Percentiles rank a stretch among this genome's conserved stretches.
phyloP scores from a whole-genome alignment of 1,140 invertebrate species.

The Drosophila lacteicornis region DNA sequence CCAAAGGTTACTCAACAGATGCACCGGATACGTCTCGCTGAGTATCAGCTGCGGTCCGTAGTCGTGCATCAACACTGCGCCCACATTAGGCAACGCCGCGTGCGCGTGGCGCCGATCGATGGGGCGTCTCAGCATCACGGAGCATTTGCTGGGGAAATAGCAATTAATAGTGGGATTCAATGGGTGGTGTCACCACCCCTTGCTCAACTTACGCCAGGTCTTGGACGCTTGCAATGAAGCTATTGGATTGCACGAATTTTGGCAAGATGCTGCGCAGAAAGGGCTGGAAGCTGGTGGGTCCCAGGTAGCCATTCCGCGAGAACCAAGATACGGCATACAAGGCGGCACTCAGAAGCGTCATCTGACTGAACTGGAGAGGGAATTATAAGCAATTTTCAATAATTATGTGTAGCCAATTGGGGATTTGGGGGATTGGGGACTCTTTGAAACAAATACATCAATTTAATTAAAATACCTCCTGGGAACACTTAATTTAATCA shows the following conservation, averaged over 20 bases:
- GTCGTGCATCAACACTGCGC: conserved; percentile 70
- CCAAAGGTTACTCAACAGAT: conserved; percentile 72
- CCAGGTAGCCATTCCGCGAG: conserved; percentile 40
- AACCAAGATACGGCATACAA: conserved; percentile 73
- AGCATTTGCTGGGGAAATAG: conserved; percentile 54
- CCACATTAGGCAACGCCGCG: conserved; percentile 74
- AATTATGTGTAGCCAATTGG: no score
- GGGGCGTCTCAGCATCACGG: conserved; percentile 65
- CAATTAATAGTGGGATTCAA: conserved; percentile 49
- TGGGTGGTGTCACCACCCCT: background rate
- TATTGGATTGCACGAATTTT: conserved; percentile 62
- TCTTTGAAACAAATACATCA: no score
- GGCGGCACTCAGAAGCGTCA: conserved; percentile 62
- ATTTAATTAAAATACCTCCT: no score
- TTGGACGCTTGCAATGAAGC: conserved; percentile 58
- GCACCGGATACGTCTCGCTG: conserved; percentile 73
- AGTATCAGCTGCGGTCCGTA: conserved; percentile 74
- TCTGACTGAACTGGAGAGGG: conserved; percentile 66
- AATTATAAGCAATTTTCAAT: no score
- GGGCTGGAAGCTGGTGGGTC: conserved; percentile 41
- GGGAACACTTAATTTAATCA: no score
- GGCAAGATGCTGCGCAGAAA: conserved; percentile 66
- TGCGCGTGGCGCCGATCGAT: conserved; percentile 70
- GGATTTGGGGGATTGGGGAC: no score
- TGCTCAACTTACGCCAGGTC: conserved; percentile 60